These are phyloP conservation scores for Nestor notabilis DNA, from an alignment of 2,113 vertebrate species.

Conservation along the genomic window DNA sequence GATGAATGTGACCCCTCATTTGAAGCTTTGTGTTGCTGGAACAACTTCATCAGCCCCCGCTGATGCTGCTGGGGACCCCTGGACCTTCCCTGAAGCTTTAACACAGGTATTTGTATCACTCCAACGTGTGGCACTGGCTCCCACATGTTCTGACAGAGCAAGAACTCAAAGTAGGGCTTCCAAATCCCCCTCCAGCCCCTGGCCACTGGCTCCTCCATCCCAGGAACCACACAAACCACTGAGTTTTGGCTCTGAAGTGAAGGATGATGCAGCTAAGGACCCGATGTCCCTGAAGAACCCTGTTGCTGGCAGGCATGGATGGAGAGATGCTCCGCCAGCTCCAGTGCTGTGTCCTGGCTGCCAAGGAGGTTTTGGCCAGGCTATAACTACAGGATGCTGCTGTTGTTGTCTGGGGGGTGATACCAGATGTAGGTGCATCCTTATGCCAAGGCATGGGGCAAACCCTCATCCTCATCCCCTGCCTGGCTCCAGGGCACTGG, in stretches of 20 bases:
- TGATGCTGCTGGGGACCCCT: not conserved
- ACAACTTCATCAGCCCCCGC: not conserved
- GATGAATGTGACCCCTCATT: not conserved
- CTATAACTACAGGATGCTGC: accelerated
- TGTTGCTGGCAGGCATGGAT: not conserved
- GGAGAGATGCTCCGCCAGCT: not conserved
- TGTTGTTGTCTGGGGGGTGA: not conserved
- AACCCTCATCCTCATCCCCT: not conserved
- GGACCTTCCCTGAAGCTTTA: not conserved
- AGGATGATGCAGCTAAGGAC: not conserved
- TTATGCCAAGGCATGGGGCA: accelerated
- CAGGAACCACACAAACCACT: accelerated
- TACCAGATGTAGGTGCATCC: not conserved
- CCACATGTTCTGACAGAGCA: not conserved
- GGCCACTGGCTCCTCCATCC: not conserved
- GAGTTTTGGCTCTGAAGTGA: not conserved
- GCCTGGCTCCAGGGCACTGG: not conserved
- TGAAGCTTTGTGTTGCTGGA: not conserved
- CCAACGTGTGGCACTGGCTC: accelerated
- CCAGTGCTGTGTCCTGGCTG: accelerated
- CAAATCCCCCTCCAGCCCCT: not conserved
- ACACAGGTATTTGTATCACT: accelerated
- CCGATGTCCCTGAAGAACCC: not conserved
- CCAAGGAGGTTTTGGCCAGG: not conserved
- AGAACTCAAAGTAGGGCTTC: not conserved